phyloP scores from a whole-genome alignment of 1,140 invertebrate species.

The Drosophila pseudoobscura region DNA sequence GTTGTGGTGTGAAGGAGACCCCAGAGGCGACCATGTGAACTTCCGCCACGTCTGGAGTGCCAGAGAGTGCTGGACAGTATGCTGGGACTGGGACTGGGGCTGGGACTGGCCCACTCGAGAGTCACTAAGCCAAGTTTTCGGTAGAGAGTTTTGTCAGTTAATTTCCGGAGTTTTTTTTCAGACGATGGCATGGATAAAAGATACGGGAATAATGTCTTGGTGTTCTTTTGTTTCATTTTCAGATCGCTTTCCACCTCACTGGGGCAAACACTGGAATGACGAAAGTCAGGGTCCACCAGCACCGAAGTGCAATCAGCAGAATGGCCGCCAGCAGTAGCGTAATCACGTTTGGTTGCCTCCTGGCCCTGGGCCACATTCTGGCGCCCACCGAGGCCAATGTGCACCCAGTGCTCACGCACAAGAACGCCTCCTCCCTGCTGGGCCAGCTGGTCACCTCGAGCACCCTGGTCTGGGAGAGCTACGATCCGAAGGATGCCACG shows the following conservation, averaged over 20 bases:
- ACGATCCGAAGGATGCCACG: slow-evolving; percentile 83
- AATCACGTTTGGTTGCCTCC: slow-evolving; percentile 18
- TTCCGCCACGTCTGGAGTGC: slow-evolving; percentile 37
- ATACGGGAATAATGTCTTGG: background rate
- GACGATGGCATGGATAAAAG: background rate
- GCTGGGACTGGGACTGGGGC: background rate
- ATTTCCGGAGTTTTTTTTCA: slow-evolving; percentile 20
- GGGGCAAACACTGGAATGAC: slow-evolving; percentile 49
- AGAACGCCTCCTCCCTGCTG: slow-evolving; percentile 65
- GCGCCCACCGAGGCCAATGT: slow-evolving; percentile 33
- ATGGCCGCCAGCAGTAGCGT: slow-evolving; percentile 15
- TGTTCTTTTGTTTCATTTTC: slow-evolving; percentile 8
- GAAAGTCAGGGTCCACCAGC: slow-evolving; percentile 30
- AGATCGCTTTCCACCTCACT: slow-evolving; percentile 39
- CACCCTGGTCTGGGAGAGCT: slow-evolving; percentile 85
- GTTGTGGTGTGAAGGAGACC: slow-evolving; percentile 8
- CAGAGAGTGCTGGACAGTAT: too few species aligned
- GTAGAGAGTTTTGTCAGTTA: background rate
- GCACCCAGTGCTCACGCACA: slow-evolving; percentile 72
- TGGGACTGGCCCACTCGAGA: background rate
- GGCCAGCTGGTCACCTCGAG: slow-evolving; percentile 85
- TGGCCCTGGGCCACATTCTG: slow-evolving; percentile 32
- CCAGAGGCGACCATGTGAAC: slow-evolving; percentile 47
- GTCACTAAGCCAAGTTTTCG: slow-evolving; percentile 15
- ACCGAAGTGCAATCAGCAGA: slow-evolving; percentile 52